Conservation (phyloP, 2,888 invertebrate species). For the Unio pictorum region DNA sequence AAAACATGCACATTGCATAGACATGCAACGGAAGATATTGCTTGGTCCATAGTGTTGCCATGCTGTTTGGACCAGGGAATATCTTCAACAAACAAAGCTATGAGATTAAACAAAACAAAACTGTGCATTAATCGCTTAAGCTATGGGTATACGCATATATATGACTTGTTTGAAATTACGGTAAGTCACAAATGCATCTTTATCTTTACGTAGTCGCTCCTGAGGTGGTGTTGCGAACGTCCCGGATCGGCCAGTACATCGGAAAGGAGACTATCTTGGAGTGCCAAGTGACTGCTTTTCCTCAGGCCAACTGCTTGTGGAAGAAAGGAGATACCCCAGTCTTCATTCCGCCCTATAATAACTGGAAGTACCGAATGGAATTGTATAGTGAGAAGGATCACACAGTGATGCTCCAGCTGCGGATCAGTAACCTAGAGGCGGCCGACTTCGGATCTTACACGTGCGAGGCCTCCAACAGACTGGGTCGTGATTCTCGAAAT, state of each 20-base stretch:
- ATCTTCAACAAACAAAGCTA: no score
- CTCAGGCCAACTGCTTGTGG: constrained; percentile 61
- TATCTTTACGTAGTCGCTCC: constrained; percentile 22
- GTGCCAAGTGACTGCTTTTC: constrained; percentile 62
- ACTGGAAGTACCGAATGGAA: constrained; percentile 51
- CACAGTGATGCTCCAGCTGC: constrained; percentile 44
- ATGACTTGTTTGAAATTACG: no score
- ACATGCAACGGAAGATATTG: no score
- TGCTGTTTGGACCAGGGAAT: no score
- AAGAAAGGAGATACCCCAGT: constrained; percentile 32
- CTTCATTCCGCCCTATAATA: constrained; percentile 13
- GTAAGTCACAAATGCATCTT: no score
- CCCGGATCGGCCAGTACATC: constrained; percentile 51
- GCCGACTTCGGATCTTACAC: constrained; percentile 52
- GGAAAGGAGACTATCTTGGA: constrained; percentile 63
- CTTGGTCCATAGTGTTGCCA: no score
- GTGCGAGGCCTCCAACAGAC: constrained; percentile 48
- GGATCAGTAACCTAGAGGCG: constrained; percentile 38
- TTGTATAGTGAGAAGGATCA: constrained; percentile 48
- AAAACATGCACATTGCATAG: no score
- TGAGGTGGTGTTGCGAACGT: constrained; percentile 26
- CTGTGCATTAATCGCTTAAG: no score
- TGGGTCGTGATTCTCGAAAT: constrained; percentile 34
- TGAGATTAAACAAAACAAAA: no score
- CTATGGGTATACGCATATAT: no score